Evolutionary conservation across 1,140 invertebrate species (phyloP).

Genomic region (Tetraneura akinire): DNA sequence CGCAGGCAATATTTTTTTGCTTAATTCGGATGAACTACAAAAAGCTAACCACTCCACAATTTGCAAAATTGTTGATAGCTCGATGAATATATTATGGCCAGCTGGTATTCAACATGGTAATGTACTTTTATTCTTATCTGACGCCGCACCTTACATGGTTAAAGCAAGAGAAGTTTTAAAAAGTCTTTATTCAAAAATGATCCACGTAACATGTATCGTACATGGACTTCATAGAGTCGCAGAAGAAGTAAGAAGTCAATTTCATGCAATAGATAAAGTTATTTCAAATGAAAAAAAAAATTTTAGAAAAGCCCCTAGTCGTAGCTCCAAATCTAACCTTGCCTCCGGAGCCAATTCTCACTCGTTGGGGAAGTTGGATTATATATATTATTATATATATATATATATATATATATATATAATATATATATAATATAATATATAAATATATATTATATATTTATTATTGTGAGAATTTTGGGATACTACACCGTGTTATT

Average conservation of each 20-base stretch:
- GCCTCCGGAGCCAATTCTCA: constrained; percentile 41
- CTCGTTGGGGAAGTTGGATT: constrained; percentile 46
- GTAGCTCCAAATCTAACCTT: constrained; percentile 15
- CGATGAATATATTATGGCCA: constrained; percentile 30
- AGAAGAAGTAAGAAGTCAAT: constrained; percentile 57
- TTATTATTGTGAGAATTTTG: constrained; percentile 17
- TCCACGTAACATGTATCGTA: constrained; percentile 58
- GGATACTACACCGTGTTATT: background rate
- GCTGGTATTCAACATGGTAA: constrained; percentile 23
- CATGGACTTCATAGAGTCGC: constrained; percentile 58
- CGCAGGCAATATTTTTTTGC: constrained; percentile 4
- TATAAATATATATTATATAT: too few relatives aligned
- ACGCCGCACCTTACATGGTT: constrained; percentile 42
- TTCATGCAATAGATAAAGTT: constrained; percentile 55
- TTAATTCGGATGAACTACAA: constrained; percentile 23
- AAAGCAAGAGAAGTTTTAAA: constrained; percentile 22
- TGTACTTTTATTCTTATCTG: constrained; percentile 27
- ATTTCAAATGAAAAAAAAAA: constrained; percentile 52
- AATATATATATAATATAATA: too few relatives aligned
- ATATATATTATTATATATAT: too few relatives aligned
- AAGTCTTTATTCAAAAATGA: constrained; percentile 51
- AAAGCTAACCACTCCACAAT: constrained; percentile 28
- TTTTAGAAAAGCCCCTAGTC: constrained; percentile 36
- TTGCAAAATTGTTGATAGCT: background rate
- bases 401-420: too few relatives aligned